Evolutionary conservation across 2,888 invertebrate species (phyloP), one percentile per base, ranked within the genome.

Genomic region (Amaurobius ferox): DNA sequence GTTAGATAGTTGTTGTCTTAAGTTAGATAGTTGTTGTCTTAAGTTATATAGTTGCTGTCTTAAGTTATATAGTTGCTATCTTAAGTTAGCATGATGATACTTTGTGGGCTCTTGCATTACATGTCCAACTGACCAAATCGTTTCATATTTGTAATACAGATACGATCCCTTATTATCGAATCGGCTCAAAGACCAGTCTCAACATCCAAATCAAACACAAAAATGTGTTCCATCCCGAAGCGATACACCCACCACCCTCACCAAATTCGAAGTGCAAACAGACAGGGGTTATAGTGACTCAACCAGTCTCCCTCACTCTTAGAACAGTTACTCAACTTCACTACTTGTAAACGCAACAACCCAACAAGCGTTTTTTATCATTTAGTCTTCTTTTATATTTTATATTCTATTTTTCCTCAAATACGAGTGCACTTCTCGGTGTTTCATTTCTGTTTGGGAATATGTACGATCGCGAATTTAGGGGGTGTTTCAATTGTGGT

Each of bases 211-310:
- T 23, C 55, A 55, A 55, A 55, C 55, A 55, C 23, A 23, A 55
- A 35, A 11, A 6, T 55, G 5, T 11, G 3, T 11, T 23, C 55
- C 5, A n/a, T 6, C 5, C 1, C 5, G 11, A 7, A 44, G 6
- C n/a, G 9, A 11, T 44, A 26, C 26, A 26, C 26, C 26, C 64
- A 29, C 13, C 64, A 32, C 76, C 64, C 29, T 19, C 44, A 13
- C 32, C 16, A 29, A 66, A 77, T 55, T 67, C 77, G 35, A 55
- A 77, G 13, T 30, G 77, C 26, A 39, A 48, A 55, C 77, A 77
- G 35, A 55, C 39, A 26, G 23, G 23, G 23, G 6, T 6, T 13
- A 2, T 9, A 3, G 66, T 76, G 76, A 76, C 44, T 76, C 76
- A 67, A 66, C 30, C 32, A 1, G 2, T 61, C 23, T 28, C 16